A percentile compares a stretch with the other conserved stretches of the same genome.
Evolutionary conservation across 1,140 invertebrate species (phyloP).

Genomic region (Yoshiicerus persimilis): DNA sequence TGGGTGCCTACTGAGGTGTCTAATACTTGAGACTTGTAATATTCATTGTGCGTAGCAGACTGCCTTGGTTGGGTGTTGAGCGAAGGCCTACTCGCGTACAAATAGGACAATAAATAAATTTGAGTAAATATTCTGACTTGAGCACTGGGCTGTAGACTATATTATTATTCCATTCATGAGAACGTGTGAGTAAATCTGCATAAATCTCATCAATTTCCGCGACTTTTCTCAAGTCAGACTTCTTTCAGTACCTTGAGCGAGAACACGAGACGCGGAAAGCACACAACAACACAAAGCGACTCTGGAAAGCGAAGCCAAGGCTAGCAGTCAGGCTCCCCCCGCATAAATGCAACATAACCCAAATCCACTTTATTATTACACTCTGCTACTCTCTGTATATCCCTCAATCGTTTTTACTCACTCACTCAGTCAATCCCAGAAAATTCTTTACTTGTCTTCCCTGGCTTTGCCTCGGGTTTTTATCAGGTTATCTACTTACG

Average conservation of each 20-base stretch:
- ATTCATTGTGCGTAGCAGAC: too few relatives aligned
- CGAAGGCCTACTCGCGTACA: not conserved
- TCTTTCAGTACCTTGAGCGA: not conserved
- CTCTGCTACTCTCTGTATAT: not conserved
- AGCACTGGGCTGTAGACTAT: not conserved
- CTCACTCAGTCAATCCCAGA: not conserved
- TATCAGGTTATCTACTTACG: not conserved
- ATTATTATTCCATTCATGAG: not conserved
- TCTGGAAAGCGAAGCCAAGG: not conserved
- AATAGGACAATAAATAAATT: not conserved
- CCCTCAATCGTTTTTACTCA: not conserved
- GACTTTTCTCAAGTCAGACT: not conserved
- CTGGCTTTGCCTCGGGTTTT: not conserved
- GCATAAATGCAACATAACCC: not conserved
- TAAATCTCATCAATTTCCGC: slow-evolving; percentile 36
- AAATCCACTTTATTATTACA: not conserved
- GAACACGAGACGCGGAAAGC: not conserved
- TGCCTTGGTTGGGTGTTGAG: too few relatives aligned
- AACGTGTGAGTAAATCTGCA: slow-evolving; percentile 24
- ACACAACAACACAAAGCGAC: too few relatives aligned
- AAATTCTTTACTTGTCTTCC: not conserved
- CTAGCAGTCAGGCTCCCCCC: not conserved
- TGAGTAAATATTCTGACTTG: not conserved
- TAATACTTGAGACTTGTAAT: too few relatives aligned
- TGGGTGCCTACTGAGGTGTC: too few relatives aligned